Evolutionary conservation across 2,113 vertebrate genomes (phyloP), one percentile per base, ranked within the genome.

Genomic region (Lota lota): DNA sequence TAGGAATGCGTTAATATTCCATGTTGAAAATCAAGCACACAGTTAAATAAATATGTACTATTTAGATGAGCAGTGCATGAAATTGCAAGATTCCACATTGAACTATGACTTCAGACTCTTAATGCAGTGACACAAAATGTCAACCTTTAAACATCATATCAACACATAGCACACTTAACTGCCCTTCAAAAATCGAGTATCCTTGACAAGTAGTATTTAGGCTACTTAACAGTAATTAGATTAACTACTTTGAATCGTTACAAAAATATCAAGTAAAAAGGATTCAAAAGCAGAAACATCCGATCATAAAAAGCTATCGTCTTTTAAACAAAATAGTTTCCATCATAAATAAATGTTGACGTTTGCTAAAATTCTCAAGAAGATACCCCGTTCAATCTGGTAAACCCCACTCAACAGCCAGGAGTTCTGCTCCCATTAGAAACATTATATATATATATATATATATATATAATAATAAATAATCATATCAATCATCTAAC

Each of bases 221-320:
- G 65, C 70, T 69, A 56, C 64, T 68, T 73, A 47, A 14, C 40
- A 47, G 40, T 47, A 8, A 12, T 60, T 78, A 63, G 68, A 72
- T 56, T 22, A 77, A 74, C 81, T 79, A 73, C 59, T 12, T 47
- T 71, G 36, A 75, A 7, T 56, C 53, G 7, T 66, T 24, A 63
- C 17, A 18, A 70, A 60, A 51, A 73, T 65, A 83, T 83, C 75
- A 84, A 85, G 82, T 81, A 73, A 70, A 19, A 82, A 70, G 73
- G 79, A 85, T 72, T 83, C 6, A 76, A 73, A 74, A 84, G 65
- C 1, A 72, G 62, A 70, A 83, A 79, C 68, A 72, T 79, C 19
- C 4, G n/a, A 16, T 61, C 57, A 72, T 47, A 79, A 70, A 81
- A 67, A 21, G 59, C 1, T 33, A 68, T 77, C 68, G 80, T 70